Conservation (phyloP, 2,113 vertebrate genomes). For the Manacus vitellinus region DNA sequence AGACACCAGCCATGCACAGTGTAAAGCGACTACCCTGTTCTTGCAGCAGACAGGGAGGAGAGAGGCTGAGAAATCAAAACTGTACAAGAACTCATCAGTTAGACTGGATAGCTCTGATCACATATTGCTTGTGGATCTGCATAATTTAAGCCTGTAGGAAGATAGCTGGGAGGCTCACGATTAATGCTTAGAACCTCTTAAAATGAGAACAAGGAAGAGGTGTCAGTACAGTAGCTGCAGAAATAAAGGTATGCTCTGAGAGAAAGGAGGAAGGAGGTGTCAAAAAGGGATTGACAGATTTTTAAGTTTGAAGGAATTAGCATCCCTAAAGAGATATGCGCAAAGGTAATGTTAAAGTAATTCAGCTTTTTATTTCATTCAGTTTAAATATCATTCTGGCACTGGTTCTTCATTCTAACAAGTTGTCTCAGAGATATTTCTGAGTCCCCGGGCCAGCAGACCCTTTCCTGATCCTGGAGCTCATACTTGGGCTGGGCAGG, state of each 20-base stretch:
- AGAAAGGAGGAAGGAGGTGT: not conserved
- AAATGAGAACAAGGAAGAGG: not conserved
- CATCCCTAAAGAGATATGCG: not conserved
- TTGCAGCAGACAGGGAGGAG: not conserved
- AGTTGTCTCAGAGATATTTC: not conserved
- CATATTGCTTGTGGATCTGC: not conserved
- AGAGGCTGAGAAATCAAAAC: not conserved
- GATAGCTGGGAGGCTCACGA: not conserved
- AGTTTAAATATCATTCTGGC: not conserved
- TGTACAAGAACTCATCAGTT: not conserved
- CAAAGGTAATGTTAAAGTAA: not conserved
- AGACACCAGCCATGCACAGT: not conserved
- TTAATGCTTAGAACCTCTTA: not conserved
- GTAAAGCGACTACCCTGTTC: rapidly evolving
- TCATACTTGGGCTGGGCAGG: not conserved
- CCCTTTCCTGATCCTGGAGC: not conserved
- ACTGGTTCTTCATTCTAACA: not conserved
- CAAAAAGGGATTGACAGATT: not conserved
- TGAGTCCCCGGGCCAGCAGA: rapidly evolving
- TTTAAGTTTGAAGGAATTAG: not conserved
- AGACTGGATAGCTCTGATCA: not conserved
- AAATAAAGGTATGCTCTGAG: not conserved
- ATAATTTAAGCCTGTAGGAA: not conserved
- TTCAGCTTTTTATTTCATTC: not conserved
- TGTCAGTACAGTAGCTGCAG: not conserved